A percentile compares a stretch with the other conserved stretches of the same genome.
phyloP scores from a whole-genome alignment of 2,113 vertebrate genomes.

The Falcunculus frontatus region DNA sequence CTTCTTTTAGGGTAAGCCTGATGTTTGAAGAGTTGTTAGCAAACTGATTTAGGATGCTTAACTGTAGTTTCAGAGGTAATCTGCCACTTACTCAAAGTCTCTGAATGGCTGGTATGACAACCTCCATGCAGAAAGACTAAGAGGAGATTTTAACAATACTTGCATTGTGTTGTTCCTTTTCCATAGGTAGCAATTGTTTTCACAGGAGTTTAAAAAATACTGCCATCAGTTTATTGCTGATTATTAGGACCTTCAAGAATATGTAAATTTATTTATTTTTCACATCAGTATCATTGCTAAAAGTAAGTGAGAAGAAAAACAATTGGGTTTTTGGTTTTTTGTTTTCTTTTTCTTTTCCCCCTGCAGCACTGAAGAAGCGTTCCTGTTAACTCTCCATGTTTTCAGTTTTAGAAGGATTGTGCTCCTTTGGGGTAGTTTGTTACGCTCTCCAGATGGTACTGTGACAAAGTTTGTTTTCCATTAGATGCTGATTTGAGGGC shows the following conservation, averaged over 20 bases:
- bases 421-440: neutral
- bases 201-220: neutral
- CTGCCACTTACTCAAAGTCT: neutral
- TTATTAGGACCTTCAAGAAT: neutral
- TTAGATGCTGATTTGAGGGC: neutral
- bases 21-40: neutral
- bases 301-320: neutral
- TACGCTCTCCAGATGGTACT: neutral
- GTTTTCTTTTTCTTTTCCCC: fast-evolving
- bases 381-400: neutral
- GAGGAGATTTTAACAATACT: neutral
- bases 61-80: neutral
- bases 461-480: slow-evolving; percentile 10
- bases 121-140: neutral
- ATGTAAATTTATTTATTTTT: neutral
- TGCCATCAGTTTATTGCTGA: neutral
- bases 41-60: neutral
- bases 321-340: neutral
- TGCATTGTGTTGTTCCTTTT: neutral
- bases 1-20: neutral
- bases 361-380: neutral
- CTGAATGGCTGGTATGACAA: neutral
- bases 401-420: neutral
- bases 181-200: neutral
- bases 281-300: neutral